A percentile compares a stretch with the other conserved stretches of the same genome.
Conservation (phyloP, 2,888 invertebrate genomes). For the Theretra japonica region DNA sequence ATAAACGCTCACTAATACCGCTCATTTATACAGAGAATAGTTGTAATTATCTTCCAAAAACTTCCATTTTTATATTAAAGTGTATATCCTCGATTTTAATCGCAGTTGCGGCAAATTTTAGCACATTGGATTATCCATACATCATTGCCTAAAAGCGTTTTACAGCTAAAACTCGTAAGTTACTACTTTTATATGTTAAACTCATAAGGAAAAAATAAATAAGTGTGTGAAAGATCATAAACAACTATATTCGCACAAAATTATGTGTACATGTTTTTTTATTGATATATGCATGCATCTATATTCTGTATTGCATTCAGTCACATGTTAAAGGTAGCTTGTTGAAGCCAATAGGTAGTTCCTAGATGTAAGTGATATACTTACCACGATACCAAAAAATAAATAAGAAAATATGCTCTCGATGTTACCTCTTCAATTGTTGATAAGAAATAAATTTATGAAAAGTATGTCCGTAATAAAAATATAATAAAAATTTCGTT, state of each 20-base stretch:
- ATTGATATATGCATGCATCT: not conserved
- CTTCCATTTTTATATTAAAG: not conserved
- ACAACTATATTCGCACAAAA: not conserved
- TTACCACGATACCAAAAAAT: conserved; percentile 5
- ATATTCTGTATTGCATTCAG: too few relatives aligned
- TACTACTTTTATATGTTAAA: too few relatives aligned
- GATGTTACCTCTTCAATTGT: conserved; percentile 3
- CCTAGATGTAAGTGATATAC: not conserved
- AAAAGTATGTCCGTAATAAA: not conserved
- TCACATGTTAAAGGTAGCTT: too few relatives aligned
- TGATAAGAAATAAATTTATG: not conserved
- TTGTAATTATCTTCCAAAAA: not conserved
- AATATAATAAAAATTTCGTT: not conserved
- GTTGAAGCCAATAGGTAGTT: not conserved
- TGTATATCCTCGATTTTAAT: not conserved
- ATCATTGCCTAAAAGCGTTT: too few relatives aligned
- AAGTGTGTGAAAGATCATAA: not conserved
- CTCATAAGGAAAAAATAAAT: not conserved
- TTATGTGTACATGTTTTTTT: not conserved
- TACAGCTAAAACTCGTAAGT: too few relatives aligned
- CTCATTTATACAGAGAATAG: not conserved
- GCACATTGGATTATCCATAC: too few relatives aligned
- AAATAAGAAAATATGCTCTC: not conserved
- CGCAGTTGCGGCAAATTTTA: too few relatives aligned
- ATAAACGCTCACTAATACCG: not conserved